Conservation (phyloP, 2,113 vertebrate species). For the Paratilapia polleni region DNA sequence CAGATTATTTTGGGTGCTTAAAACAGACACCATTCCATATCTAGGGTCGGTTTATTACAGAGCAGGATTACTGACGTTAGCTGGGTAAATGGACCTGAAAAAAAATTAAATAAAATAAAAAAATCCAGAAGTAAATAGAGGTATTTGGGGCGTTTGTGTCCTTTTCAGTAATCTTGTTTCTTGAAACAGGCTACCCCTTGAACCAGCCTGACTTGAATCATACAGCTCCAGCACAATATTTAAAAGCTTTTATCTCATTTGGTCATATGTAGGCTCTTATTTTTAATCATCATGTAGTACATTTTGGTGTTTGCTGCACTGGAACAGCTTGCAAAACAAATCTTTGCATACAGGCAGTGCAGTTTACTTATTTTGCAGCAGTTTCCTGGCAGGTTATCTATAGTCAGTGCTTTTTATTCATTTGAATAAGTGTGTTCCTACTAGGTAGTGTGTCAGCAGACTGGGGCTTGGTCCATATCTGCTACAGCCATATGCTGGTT, state of each 20-base stretch:
- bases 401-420: neutral
- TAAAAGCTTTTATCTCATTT: neutral
- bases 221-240: neutral
- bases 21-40: neutral
- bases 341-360: neutral
- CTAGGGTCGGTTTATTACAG: neutral
- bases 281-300: neutral
- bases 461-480: constrained; percentile 24
- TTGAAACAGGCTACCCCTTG: neutral
- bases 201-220: neutral
- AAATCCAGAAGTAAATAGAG: neutral
- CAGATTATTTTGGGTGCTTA: constrained; percentile 5
- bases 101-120: neutral
- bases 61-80: constrained; percentile 25
- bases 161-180: neutral
- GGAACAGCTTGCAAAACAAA: neutral
- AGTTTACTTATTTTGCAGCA: neutral
- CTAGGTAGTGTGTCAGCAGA: constrained; percentile 1
- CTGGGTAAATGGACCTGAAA: neutral
- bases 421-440: constrained; percentile 3
- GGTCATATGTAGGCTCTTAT: neutral
- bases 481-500: constrained; percentile 29
- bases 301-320: neutral
- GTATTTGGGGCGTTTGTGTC: neutral
- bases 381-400: neutral